Evolutionary conservation across 2,113 vertebrate species (phyloP).

Genomic region (Calidris pugnax): DNA sequence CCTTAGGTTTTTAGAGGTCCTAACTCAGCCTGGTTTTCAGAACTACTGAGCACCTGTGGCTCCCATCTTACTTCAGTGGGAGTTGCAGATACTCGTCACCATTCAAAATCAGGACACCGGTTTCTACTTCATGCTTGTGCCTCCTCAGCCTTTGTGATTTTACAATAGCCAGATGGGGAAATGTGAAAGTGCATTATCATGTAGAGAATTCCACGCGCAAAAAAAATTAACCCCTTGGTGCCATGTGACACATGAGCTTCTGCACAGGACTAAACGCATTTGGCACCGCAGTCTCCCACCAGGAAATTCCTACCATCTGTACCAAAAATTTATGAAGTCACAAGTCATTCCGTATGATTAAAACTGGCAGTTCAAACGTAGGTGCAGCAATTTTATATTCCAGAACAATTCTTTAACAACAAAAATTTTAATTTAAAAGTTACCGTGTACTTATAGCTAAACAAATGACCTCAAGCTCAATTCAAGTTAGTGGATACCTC

Average conservation of each 20-base stretch:
- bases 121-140: constrained; percentile 22
- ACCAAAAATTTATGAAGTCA: constrained; percentile 57
- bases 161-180: constrained; percentile 51
- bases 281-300: constrained; percentile 52
- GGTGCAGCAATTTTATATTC: constrained; percentile 16
- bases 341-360: background rate
- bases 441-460: constrained; percentile 21
- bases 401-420: constrained; percentile 20
- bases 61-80: background rate
- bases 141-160: constrained; percentile 46
- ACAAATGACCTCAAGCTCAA: constrained; percentile 55
- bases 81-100: background rate
- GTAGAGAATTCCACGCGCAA: constrained; percentile 42
- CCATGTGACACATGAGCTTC: constrained; percentile 26
- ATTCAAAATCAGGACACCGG: constrained; percentile 12
- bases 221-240: constrained; percentile 67
- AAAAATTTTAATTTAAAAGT: constrained; percentile 23
- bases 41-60: background rate
- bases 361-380: constrained; percentile 44
- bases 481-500: constrained; percentile 41
- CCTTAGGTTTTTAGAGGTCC: background rate
- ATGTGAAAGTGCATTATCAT: constrained; percentile 67
- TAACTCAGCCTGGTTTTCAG: background rate
- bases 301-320: constrained; percentile 44
- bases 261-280: background rate